Evolutionary conservation across 2,797 vertebrate species (phyloP), one percentile per base, ranked within the genome.

Genomic region (Pantherophis alleghaniensis): DNA sequence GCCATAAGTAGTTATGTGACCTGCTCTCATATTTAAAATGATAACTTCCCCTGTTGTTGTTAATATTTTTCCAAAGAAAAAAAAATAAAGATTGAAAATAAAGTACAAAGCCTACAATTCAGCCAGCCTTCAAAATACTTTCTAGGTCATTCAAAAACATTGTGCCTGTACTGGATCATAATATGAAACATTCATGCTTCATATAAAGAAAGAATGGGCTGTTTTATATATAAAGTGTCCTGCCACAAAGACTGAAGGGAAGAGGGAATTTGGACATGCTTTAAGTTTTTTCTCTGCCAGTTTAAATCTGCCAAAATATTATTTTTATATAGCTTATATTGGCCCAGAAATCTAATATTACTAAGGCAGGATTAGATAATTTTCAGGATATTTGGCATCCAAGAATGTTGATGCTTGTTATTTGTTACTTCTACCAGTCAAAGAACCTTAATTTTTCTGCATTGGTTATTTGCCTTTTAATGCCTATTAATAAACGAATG

Each of bases 11-110:
- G 0, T 86, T 92, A 92, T 22, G 47, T 26, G 16, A 93, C 91
- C 93, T 93, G 83, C 92, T 96, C 90, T 60, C 51, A 32, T 32
- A 51, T 94, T 96, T 92, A 90, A 91, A 93, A 87, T 90, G 92
- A 93, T 63, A 95, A 55, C 92, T 92, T 94, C 87, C 51, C 66
- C 92, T 93, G 94, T 87, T 96, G 47, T 7, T 59, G 53, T 60
- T 91, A 0, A 16, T 63, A 57, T 60, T 42, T 90, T 94, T 89
- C 42, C 2, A 92, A 94, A 28, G 59, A 6, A 5, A 92, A 92
- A 32, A 69, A 83, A 32, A 63, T 42, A 42, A 47, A 37, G 24
- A 57, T 10, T 88, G 4, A 56, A 63, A 91, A 88, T 53, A 89
- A 89, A 37, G 4, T 28, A 37, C 14, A 56, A 61, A 88, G 13